Evolutionary conservation across 2,888 invertebrate genomes (phyloP), one percentile per base, ranked within the genome.

Genomic region (Stenotaenia linearis): DNA sequence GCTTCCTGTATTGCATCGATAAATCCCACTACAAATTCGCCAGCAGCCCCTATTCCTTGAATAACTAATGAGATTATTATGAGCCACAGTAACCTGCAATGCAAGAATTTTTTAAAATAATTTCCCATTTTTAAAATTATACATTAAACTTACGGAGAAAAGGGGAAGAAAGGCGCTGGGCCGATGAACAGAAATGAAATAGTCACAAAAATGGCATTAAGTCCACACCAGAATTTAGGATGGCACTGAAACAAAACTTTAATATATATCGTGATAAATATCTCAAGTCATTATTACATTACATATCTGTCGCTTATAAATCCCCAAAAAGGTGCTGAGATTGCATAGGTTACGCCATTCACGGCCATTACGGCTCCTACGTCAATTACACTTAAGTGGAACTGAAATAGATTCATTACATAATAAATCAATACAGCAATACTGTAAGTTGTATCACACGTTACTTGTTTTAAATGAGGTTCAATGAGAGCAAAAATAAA

Each of bases 401-500:
- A 77, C 77, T 77, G 15, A 18, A 18, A 69, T 5, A 56, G 4
- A 56, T 56, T 56, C 32, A 32, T 4, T 32, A 32, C 4, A 4
- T 32, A 32, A 32, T 32, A 32, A n/a, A n/a, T n/a, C n/a, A n/a
- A n/a, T n/a, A n/a, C n/a, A n/a, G n/a, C n/a, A n/a, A n/a, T n/a
- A n/a, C n/a, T n/a, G n/a, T n/a, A n/a, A n/a, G n/a, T n/a, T n/a
- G n/a, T n/a, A 6, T 4, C 4, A 40, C 15, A 12, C 40, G 23
- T 75, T n/a, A 90, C 90, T 86, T 89, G 88, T 82, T 92, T 86
- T 15, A 97, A 88, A 88, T 96, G 96, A 0, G 93, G 93, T 83
- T 96, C 94, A 23, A 97, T 88, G 0, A 96, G 96, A 0, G 96
- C 95, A 85, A 94, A 93, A 23, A 96, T 88, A 86, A 95, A 97